Conservation (phyloP, 2,113 vertebrate genomes). For the Rhinogobius similis region DNA sequence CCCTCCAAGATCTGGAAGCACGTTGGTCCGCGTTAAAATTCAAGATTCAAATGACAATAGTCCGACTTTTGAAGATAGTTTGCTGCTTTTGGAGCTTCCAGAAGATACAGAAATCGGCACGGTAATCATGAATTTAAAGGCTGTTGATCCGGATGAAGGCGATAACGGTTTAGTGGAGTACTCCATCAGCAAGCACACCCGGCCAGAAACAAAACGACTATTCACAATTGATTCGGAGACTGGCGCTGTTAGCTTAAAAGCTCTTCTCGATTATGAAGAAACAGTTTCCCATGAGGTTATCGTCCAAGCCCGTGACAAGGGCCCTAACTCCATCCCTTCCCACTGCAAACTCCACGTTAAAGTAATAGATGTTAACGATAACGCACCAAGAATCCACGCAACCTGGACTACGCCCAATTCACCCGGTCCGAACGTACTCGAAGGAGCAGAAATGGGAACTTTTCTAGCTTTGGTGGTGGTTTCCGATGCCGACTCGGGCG, state of each 20-base stretch:
- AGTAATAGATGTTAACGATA: constrained; percentile 87
- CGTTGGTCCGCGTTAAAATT: constrained; percentile 83
- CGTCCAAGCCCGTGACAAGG: constrained; percentile 86
- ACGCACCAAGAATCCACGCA: constrained; percentile 83
- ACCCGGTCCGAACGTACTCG: constrained; percentile 74
- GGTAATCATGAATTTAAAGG: constrained; percentile 82
- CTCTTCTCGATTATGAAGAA: constrained; percentile 84
- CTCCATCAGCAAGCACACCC: constrained; percentile 83
- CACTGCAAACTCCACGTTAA: constrained; percentile 89
- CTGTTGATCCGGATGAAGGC: constrained; percentile 89
- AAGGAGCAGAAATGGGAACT: constrained; percentile 83
- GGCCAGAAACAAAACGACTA: constrained; percentile 78
- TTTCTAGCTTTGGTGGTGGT: constrained; percentile 87
- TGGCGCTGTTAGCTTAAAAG: constrained; percentile 79
- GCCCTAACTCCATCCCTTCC: constrained; percentile 86
- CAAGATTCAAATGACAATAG: constrained; percentile 95
- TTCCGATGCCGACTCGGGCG: constrained; percentile 86
- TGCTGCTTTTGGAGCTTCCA: constrained; percentile 76
- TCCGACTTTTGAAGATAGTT: constrained; percentile 84
- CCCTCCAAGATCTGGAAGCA: constrained; percentile 85
- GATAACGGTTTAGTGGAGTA: constrained; percentile 91
- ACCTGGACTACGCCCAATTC: constrained; percentile 81
- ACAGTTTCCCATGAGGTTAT: constrained; percentile 82
- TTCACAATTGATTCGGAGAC: constrained; percentile 82
- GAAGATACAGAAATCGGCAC: constrained; percentile 86